A percentile compares a stretch with the other conserved stretches of the same genome.
phyloP scores from a whole-genome alignment of 2,888 invertebrate genomes.

The Lithophane leautieri region DNA sequence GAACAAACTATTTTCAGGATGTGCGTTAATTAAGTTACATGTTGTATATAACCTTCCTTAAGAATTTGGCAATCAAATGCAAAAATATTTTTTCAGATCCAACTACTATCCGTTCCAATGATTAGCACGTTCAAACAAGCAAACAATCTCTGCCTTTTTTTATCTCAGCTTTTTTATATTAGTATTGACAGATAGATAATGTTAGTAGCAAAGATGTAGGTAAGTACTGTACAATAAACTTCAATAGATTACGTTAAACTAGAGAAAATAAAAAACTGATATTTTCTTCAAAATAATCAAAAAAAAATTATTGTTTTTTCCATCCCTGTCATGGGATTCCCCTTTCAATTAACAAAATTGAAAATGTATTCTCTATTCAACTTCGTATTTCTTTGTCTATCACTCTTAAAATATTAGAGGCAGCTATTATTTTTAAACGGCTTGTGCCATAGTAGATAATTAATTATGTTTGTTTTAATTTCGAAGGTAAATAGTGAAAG shows the following conservation, averaged over 20 bases:
- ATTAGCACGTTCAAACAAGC: not conserved
- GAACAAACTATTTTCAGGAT: too few relatives aligned
- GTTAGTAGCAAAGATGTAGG: not conserved
- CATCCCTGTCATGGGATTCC: not conserved
- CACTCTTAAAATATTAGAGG: slow-evolving; percentile 18
- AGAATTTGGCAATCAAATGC: not conserved
- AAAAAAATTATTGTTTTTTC: too few relatives aligned
- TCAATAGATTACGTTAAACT: not conserved
- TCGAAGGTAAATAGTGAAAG: slow-evolving; percentile 56
- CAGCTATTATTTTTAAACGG: slow-evolving; percentile 7
- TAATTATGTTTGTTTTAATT: slow-evolving; percentile 58
- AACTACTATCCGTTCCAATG: not conserved
- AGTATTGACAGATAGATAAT: not conserved
- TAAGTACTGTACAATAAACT: too few relatives aligned
- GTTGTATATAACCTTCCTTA: not conserved
- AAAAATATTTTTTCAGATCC: too few relatives aligned
- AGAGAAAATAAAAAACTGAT: not conserved
- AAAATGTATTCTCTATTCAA: not conserved
- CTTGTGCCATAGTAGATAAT: slow-evolving; percentile 19
- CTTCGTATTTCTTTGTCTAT: not conserved
- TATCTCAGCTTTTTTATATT: not conserved
- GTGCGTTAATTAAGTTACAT: too few relatives aligned
- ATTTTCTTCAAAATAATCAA: not conserved
- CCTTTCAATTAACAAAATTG: not conserved
- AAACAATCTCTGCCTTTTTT: not conserved